Base-by-base conservation (phyloP, 2,888 invertebrate genomes). In the Athalia circularis region DNA sequence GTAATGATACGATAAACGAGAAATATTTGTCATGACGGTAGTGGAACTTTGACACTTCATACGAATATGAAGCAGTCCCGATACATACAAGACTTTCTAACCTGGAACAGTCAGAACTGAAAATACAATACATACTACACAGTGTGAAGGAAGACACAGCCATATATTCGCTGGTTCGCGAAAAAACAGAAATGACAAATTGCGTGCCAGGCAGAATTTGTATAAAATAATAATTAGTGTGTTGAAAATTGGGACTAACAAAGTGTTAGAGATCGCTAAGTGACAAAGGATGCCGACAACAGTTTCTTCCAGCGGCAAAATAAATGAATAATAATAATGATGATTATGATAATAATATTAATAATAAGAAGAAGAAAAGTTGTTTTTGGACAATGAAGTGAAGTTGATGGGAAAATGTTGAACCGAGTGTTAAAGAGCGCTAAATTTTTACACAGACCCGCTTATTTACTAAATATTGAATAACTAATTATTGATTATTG, bases 381-480 rank as follows among this genome's bases (percentile, higher is more conserved):
- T 67, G 48, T 67, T 67, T 67, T 67, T 50, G 67, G 13, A 13
- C 47, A 43, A 67, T 47, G 57, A 65, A 52, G 0, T 8, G 52
- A 65, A 5, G 43, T 67, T 67, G n/a, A 75, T 29, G 11, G 57
- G 15, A 47, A 29, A 70, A 68, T 62, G 52, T 59, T 70, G 48
- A 77, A 77, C 50, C 50, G 48, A 62, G 82, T 81, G 81, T 83
- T 15, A 76, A 80, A 80, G 47, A 82, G 79, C 83, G 80, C 81
- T 82, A 84, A 86, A 87, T 88, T 88, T 88, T 88, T 88, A 87
- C 87, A 87, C 85, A 85, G 84, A 87, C 87, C 86, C 85, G 87
- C 87, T 88, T 88, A 88, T 87, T 86, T 86, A 87, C 87, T 83
- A 83, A 85, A 85, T 84, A 83, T 79, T 80, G 80, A 80, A 84